Evolutionary conservation across 2,888 invertebrate genomes (phyloP), one percentile per base, ranked within the genome.

Genomic region (Ceraclea dissimilis): DNA sequence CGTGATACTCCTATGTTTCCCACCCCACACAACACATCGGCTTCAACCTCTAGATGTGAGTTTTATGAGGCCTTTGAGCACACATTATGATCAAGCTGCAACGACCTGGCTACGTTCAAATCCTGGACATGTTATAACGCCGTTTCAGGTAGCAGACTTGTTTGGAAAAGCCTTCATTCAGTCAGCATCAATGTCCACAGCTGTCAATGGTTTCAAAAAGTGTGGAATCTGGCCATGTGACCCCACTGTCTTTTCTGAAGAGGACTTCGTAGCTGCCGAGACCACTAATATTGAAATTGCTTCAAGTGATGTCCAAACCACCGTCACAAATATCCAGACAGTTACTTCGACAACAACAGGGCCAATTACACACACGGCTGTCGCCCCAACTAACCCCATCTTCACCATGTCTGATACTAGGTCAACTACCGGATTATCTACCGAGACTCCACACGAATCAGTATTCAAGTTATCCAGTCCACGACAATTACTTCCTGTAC

Each of bases 401-500:
- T 13, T 8, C 2, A 39, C 2, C 13, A 39, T 16, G 13, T 4
- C 4, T 18, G 18, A 8, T 19, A 6, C 18, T 11, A 19, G 18
- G 2, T 19, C 46, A n/a, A 5, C 4, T 17, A 17, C 46, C 4
- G 46, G 46, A 18, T 19, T 11, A 8, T 46, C 46, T 46, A 2
- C 39, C 4, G 8, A 39, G 13, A n/a, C 39, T 8, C 39, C 39
- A 13, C n/a, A n/a, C n/a, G 2, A 16, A 13, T 2, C 13, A 13
- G 13, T 39, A 8, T 46, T 20, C 18, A n/a, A n/a, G n/a, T 6
- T 2, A 2, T 60, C 60, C 44, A 62, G 62, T 26, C 61, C 64
- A 26, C 26, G 46, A 31, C 61, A 64, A 49, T 59, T 63, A 58
- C 53, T 63, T 51, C 33, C 58, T 19, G 60, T 64, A 18, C 63